Percentiles rank a stretch among this genome's conserved stretches.
phyloP scores from a whole-genome alignment of 2,113 vertebrate species.

The Phaethornis superciliosus region DNA sequence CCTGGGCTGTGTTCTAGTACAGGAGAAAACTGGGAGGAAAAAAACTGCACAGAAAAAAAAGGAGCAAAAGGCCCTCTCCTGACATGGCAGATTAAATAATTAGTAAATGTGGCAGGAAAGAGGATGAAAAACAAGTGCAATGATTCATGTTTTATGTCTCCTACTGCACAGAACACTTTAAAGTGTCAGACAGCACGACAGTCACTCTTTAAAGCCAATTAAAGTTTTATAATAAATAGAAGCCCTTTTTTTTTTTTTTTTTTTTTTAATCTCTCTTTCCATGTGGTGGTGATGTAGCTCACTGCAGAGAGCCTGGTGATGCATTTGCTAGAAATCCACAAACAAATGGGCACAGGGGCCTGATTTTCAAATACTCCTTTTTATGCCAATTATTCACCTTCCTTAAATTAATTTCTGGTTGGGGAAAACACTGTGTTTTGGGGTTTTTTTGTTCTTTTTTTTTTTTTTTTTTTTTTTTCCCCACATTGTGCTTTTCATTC shows the following conservation, averaged over 20 bases:
- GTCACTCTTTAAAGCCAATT: conserved; percentile 67
- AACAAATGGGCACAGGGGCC: background rate
- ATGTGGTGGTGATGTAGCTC: conserved; percentile 5
- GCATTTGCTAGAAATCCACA: conserved; percentile 22
- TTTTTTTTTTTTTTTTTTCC: too few relatives aligned
- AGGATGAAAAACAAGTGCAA: conserved; percentile 67
- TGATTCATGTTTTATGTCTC: conserved; percentile 76
- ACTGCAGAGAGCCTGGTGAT: background rate
- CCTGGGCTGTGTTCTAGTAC: fast-evolving
- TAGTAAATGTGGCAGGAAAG: conserved; percentile 71
- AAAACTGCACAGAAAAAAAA: background rate
- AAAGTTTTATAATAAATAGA: conserved; percentile 71
- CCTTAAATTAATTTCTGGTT: background rate
- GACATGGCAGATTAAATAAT: conserved; percentile 63
- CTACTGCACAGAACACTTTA: conserved; percentile 56
- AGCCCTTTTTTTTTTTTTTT: background rate
- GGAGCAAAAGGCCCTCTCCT: conserved; percentile 52
- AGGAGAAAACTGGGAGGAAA: background rate
- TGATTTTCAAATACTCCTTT: conserved; percentile 28
- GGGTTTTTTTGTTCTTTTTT: too few relatives aligned
- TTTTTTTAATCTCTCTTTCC: conserved; percentile 13
- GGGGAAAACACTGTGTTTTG: background rate
- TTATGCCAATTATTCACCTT: conserved; percentile 32
- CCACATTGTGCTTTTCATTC: background rate
- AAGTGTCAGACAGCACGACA: conserved; percentile 70